Conservation (phyloP, 1,140 invertebrate species). For the Subanguina moxae region DNA sequence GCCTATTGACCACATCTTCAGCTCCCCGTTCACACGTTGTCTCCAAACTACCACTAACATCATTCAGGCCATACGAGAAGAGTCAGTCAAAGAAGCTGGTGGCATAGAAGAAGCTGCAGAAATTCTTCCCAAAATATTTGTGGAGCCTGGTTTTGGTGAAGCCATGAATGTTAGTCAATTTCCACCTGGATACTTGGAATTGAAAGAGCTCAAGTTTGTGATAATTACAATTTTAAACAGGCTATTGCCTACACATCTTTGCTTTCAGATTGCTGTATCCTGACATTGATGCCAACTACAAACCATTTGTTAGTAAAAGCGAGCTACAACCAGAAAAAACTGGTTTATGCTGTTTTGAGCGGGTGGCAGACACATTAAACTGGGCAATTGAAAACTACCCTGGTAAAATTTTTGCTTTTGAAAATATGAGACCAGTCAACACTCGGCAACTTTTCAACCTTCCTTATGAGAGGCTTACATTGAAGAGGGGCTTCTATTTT, state of each 20-base stretch:
- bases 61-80: neutral
- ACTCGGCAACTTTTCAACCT: neutral
- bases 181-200: slow-evolving; percentile 46
- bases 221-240: slow-evolving; percentile 19
- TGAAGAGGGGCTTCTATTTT: neutral
- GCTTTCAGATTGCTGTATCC: slow-evolving; percentile 24
- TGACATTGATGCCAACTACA: slow-evolving; percentile 32
- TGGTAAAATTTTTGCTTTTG: slow-evolving; percentile 24
- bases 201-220: slow-evolving; percentile 47
- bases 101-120: slow-evolving; percentile 17
- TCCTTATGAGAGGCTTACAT: neutral
- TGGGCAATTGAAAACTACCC: slow-evolving; percentile 36
- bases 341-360: slow-evolving; percentile 33
- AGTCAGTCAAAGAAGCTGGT: slow-evolving; percentile 15
- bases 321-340: slow-evolving; percentile 27
- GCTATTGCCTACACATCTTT: slow-evolving; percentile 17
- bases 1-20: slow-evolving; percentile 46
- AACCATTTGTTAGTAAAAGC: slow-evolving; percentile 37
- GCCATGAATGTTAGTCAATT: slow-evolving; percentile 51
- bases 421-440: too few relatives aligned
- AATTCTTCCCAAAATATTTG: slow-evolving; percentile 21
- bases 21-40: slow-evolving; percentile 55
- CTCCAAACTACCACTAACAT: slow-evolving; percentile 49
- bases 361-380: slow-evolving; percentile 33
- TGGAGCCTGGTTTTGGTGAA: slow-evolving; percentile 52